These are phyloP conservation scores for Rotaria macrura DNA, from an alignment of 2,888 invertebrate genomes.

Conservation along the genomic window DNA sequence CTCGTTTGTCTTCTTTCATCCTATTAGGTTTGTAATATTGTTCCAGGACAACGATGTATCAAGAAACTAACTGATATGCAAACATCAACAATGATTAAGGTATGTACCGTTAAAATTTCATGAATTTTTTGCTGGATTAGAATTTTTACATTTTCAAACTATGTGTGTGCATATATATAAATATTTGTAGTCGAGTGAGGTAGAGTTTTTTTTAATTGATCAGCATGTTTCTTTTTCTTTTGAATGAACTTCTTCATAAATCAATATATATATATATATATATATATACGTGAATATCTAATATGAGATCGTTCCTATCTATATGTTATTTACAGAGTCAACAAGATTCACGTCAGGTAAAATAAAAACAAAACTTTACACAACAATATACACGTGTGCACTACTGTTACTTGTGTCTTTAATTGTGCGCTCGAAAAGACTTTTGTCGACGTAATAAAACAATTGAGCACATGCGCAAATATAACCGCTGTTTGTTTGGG, in stretches of 20 bases:
- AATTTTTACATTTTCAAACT: neutral
- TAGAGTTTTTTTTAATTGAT: neutral
- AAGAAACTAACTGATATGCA: constrained; percentile 99
- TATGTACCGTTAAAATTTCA: neutral
- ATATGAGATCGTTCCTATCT: neutral
- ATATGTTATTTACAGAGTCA: constrained; percentile 18
- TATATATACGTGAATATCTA: too few species aligned
- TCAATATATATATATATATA: neutral
- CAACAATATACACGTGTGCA: neutral
- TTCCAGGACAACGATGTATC: constrained; percentile 95
- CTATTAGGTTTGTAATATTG: constrained; percentile 63
- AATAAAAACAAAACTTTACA: neutral
- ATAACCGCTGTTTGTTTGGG: constrained; percentile 1
- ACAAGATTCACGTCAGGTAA: constrained; percentile 16
- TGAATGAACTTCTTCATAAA: neutral
- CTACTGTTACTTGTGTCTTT: neutral
- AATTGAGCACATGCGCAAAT: neutral
- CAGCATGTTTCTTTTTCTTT: neutral
- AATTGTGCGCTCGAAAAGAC: neutral
- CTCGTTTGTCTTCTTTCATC: too few species aligned
- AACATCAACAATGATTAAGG: constrained; percentile 98
- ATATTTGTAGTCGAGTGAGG: neutral
- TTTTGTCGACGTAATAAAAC: neutral
- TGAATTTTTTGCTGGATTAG: neutral
- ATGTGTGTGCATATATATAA: neutral